Conservation (phyloP, 2,113 vertebrate genomes). For the Gadus macrocephalus region DNA sequence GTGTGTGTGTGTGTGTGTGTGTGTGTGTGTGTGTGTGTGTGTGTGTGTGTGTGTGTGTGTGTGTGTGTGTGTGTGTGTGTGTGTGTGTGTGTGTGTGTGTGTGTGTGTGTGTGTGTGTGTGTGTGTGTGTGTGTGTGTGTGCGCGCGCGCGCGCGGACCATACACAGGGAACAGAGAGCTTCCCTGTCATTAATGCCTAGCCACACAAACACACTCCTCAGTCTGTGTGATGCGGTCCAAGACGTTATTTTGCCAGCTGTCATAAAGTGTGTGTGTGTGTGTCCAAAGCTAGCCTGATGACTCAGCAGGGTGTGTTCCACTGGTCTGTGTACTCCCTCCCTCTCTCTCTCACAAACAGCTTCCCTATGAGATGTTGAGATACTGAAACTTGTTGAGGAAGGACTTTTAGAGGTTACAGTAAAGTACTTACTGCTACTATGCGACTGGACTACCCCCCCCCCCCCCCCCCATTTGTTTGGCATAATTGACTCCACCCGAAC, state of each 20-base stretch:
- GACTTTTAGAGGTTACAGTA: no score
- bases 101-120: slow-evolving; percentile 1
- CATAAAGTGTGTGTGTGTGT: background rate
- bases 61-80: slow-evolving; percentile 1
- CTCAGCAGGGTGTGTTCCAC: no score
- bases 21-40: background rate
- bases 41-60: background rate
- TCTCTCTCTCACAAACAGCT: background rate
- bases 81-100: background rate
- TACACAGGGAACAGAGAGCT: background rate
- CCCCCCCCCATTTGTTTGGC: no score
- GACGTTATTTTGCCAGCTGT: slow-evolving; percentile 43
- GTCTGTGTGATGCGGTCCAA: slow-evolving; percentile 28
- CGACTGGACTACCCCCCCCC: no score
- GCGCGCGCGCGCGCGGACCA: no score
- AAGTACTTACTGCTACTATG: no score
- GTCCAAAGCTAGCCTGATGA: no score
- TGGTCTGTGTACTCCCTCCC: no score
- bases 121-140: background rate
- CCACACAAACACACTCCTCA: background rate
- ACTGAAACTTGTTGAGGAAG: no score
- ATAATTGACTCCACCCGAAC: no score
- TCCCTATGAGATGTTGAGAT: no score
- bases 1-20: background rate
- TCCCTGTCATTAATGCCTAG: slow-evolving; percentile 38